Conservation (phyloP, 2,113 vertebrate species). For the Prolemur simus region DNA sequence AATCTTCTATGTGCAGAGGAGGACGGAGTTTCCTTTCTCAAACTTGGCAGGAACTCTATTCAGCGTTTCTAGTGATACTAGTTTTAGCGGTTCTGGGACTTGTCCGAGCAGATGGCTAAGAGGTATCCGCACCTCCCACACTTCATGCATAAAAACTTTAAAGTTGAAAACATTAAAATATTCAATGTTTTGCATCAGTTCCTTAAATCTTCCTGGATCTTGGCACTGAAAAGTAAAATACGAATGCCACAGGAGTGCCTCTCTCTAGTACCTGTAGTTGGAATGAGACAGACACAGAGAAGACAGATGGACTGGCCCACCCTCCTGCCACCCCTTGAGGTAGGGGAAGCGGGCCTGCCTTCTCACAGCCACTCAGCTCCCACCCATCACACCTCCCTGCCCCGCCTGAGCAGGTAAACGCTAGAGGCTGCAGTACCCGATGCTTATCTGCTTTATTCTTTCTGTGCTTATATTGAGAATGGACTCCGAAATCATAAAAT, state of each 20-base stretch:
- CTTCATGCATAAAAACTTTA: background rate
- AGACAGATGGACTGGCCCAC: background rate
- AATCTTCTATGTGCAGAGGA: background rate
- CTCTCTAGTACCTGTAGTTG: background rate
- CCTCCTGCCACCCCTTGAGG: background rate
- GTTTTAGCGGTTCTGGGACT: background rate
- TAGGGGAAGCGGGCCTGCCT: background rate
- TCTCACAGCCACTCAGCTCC: background rate
- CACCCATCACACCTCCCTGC: rapidly evolving
- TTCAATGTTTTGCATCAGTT: background rate
- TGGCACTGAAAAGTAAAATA: background rate
- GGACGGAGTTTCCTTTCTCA: background rate
- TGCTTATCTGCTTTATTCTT: background rate
- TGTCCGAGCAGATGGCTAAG: background rate
- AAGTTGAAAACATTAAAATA: background rate
- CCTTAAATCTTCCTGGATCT: background rate
- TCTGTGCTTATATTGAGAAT: background rate
- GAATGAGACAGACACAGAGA: background rate
- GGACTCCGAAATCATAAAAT: background rate
- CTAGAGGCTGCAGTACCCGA: too few species aligned
- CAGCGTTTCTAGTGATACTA: background rate
- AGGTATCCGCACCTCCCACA: background rate
- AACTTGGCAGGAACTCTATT: background rate
- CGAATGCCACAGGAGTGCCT: too few species aligned
- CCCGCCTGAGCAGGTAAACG: background rate